phyloP scores from a whole-genome alignment of 2,797 vertebrate genomes.

The Notamacropus eugenii region DNA sequence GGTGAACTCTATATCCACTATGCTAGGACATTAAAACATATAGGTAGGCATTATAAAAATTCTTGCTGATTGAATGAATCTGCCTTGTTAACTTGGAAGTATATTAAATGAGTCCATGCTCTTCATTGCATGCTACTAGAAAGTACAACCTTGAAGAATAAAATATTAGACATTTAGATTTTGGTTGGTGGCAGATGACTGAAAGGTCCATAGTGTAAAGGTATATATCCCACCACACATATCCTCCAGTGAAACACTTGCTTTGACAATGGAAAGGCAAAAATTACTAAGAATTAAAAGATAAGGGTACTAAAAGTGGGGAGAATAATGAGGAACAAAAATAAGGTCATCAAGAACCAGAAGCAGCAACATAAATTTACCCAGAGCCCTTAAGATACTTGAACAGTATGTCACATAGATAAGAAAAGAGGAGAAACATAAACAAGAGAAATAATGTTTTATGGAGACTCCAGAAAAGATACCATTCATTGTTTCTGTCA shows the following conservation, averaged over 20 bases:
- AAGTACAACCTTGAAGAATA: background rate
- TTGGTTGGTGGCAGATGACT: background rate
- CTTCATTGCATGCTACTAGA: background rate
- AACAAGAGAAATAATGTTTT: background rate
- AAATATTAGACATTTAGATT: background rate
- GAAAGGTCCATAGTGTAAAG: background rate
- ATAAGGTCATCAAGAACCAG: background rate
- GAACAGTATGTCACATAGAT: background rate
- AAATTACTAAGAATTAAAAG: background rate
- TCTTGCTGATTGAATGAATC: background rate
- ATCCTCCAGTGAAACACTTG: background rate
- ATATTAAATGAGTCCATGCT: background rate
- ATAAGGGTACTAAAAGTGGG: background rate
- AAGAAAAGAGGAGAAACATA: background rate
- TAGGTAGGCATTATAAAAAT: background rate
- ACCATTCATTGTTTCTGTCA: background rate
- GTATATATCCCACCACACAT: background rate
- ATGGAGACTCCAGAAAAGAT: background rate
- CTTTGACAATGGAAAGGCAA: background rate
- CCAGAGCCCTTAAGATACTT: background rate
- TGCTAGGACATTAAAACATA: background rate
- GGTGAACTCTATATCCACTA: background rate
- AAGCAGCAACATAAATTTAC: background rate
- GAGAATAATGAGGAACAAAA: background rate
- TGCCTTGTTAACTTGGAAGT: background rate